These are phyloP conservation scores for Epinephelus fuscoguttatus DNA, from an alignment of 2,113 vertebrate species.

Conservation along the genomic window DNA sequence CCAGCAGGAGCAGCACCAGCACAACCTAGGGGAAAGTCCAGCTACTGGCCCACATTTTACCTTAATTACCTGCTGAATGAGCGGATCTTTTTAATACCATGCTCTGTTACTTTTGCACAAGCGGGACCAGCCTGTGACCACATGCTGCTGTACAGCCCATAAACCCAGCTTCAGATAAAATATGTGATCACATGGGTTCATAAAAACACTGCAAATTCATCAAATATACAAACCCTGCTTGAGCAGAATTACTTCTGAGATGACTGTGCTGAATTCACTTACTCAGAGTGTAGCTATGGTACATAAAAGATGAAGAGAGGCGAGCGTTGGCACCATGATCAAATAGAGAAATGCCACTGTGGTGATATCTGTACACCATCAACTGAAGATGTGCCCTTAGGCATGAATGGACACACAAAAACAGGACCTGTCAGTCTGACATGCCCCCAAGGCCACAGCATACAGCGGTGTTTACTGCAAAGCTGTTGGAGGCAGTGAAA, in stretches of 20 bases:
- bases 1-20: not conserved
- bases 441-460: slow-evolving; percentile 38
- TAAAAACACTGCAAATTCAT: slow-evolving; percentile 34
- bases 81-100: not conserved
- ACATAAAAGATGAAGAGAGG: slow-evolving; percentile 27
- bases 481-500: slow-evolving; percentile 76
- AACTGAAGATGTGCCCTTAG: slow-evolving; percentile 34
- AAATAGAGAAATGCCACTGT: not conserved
- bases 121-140: not conserved
- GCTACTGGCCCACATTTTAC: not conserved
- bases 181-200: not conserved
- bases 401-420: slow-evolving; percentile 36
- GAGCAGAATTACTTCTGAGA: slow-evolving; percentile 19
- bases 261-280: slow-evolving; percentile 37
- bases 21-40: not conserved
- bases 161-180: slow-evolving; percentile 1
- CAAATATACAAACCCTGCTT: slow-evolving; percentile 42
- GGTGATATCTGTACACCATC: slow-evolving; percentile 53
- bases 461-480: slow-evolving; percentile 50
- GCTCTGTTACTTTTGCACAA: slow-evolving; percentile 5
- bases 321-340: slow-evolving; percentile 12
- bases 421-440: slow-evolving; percentile 34
- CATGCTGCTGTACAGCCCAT: not conserved
- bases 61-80: slow-evolving; percentile 10
- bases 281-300: slow-evolving; percentile 2